Evolutionary conservation across 2,888 invertebrate species (phyloP), one percentile per base, ranked within the genome.

Genomic region (Mongoloraphidia duomilia): DNA sequence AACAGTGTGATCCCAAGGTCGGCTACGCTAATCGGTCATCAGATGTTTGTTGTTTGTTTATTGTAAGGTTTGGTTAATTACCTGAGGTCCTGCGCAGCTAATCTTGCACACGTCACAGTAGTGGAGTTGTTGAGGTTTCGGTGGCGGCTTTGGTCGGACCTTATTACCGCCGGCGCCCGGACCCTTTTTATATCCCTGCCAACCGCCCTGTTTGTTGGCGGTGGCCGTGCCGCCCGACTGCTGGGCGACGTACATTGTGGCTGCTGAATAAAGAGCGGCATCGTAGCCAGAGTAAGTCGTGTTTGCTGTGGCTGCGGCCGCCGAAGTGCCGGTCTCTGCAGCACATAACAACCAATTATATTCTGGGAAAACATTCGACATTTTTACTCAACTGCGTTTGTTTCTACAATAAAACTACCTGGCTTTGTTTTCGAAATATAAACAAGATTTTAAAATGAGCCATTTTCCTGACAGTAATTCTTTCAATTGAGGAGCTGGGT

Each of bases 31-130:
- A n/a, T n/a, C n/a, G n/a, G n/a, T n/a, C 36, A 35, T 34, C 43
- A 26, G 36, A 34, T 13, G 35, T 3, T 12, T 41, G 26, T n/a
- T 41, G 2, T 2, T 41, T 43, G 26, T 13, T 26, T 8, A 9
- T 13, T 35, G 6, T 34, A 10, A 40, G 41, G 26, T 41, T 41
- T 13, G 52, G 47, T 47, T 12, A 46, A 51, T 53, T 54, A 82
- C 82, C 76, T 90, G 90, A 4, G 91, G 91, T 0, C 93, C 93
- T 54, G 92, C 93, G 69, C 93, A 96, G 63, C 94, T 95, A 62
- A 97, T 96, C 70, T 97, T 96, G 71, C 98, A 98, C 11, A 96
- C 93, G 68, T 98, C 96, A 67, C 97, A 98, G 70, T 96, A 98
- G 69, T 95, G 95, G 55, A 96, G 73, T 64, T 93, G 91, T 65